phyloP scores from a whole-genome alignment of 2,113 vertebrate species.

The Nyctereutes procyonoides region DNA sequence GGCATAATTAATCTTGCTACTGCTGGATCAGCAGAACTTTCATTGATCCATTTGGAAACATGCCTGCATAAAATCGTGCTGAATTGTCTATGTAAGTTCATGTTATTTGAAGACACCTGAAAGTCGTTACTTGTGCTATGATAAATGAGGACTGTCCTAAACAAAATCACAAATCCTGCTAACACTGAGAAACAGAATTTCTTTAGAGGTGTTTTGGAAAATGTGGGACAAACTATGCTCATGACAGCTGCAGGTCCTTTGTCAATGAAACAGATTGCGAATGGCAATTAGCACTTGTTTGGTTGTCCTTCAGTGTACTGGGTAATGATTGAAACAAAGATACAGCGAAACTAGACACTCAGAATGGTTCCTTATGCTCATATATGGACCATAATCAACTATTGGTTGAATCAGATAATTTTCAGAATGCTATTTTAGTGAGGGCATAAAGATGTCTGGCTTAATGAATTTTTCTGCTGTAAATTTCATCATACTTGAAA shows the following conservation, averaged over 20 bases:
- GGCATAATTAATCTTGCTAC: neutral
- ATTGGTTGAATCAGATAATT: neutral
- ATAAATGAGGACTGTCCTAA: neutral
- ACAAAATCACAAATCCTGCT: slow-evolving; percentile 2
- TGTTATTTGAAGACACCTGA: slow-evolving; percentile 11
- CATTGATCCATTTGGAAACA: slow-evolving; percentile 43
- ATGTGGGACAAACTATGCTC: neutral
- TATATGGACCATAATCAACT: neutral
- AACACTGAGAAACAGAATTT: neutral
- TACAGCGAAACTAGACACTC: neutral
- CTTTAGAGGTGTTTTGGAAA: neutral
- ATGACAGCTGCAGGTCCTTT: slow-evolving; percentile 35
- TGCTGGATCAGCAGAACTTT: neutral
- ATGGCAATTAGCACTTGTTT: neutral
- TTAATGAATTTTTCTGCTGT: neutral
- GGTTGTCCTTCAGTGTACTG: neutral
- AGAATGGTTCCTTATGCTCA: neutral
- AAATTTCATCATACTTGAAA: neutral
- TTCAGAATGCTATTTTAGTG: neutral
- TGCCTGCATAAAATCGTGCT: neutral
- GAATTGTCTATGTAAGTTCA: neutral
- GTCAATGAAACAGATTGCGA: neutral
- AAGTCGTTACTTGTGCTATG: neutral
- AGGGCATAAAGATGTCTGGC: neutral
- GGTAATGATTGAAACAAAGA: neutral